phyloP scores from a whole-genome alignment of 2,113 vertebrate genomes.

The Lepus americanus region DNA sequence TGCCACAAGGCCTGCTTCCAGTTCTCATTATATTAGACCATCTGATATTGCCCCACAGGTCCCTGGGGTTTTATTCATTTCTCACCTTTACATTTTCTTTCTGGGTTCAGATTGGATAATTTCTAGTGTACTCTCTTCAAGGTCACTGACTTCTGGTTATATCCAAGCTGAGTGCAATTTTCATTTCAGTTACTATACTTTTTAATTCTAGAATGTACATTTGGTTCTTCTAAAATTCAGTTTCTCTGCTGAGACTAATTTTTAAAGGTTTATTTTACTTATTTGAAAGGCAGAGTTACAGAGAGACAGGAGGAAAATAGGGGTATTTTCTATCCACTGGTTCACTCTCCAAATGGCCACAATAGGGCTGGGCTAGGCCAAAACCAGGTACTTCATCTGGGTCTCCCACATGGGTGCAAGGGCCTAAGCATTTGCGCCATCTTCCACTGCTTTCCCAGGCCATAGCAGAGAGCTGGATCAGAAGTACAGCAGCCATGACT shows the following conservation, averaged over 20 bases:
- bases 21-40: neutral
- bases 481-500: too few relatives aligned
- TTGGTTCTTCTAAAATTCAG: neutral
- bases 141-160: neutral
- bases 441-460: too few relatives aligned
- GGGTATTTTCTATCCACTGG: too few relatives aligned
- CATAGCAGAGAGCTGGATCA: too few relatives aligned
- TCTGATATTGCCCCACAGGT: neutral
- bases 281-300: too few relatives aligned
- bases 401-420: too few relatives aligned
- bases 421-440: too few relatives aligned
- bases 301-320: too few relatives aligned
- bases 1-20: neutral
- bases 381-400: too few relatives aligned
- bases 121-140: neutral
- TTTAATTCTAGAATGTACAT: neutral
- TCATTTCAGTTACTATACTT: neutral
- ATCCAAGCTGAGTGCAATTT: neutral
- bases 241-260: conserved; percentile 25
- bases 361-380: too few relatives aligned
- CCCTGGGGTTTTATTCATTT: neutral
- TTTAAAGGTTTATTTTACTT: neutral
- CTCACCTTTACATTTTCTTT: neutral
- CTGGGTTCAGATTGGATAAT: neutral
- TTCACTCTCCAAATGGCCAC: too few relatives aligned